These are phyloP conservation scores for Caenorhabditis elegans DNA, from an alignment of 1,140 invertebrate genomes.

Conservation along the genomic window WBcel235 BX284606.5:15262001-15262500, in stretches of 20 bases:
- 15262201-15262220: background rate
- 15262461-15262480: background rate
- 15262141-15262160: no score
- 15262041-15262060: no score
- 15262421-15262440: no score
- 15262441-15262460: background rate
- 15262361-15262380: background rate
- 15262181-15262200: no score
- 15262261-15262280: background rate
- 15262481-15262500: no score
- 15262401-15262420: background rate
- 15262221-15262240: background rate
- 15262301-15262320: background rate
- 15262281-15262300: constrained; percentile 3
- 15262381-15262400: background rate
- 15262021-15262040: no score
- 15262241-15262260: constrained; percentile 18
- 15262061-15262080: no score
- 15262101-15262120: no score
- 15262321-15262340: background rate
- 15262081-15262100: no score
- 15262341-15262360: constrained; percentile 20
- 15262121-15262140: no score
- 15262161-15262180: no score
- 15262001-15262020: background rate